Conservation (phyloP, 2,113 vertebrate species). For the Megaleporinus macrocephalus region DNA sequence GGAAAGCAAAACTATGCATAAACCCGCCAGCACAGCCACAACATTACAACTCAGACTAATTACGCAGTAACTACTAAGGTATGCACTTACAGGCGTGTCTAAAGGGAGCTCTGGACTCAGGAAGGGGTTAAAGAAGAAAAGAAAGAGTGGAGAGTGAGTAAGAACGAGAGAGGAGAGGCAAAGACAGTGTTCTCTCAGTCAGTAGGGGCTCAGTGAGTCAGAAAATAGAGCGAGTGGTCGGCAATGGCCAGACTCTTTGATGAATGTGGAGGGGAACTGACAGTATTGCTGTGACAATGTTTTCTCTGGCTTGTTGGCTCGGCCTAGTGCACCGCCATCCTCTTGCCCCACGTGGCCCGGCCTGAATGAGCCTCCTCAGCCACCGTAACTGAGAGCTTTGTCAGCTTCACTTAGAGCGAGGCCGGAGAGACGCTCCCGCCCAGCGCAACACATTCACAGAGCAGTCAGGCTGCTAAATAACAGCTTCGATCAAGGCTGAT, state of each 20-base stretch:
- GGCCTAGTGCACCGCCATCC: constrained; percentile 22
- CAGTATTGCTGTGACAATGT: constrained; percentile 59
- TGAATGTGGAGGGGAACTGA: constrained; percentile 67
- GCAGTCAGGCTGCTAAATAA: constrained; percentile 52
- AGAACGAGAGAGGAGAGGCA: constrained; percentile 29
- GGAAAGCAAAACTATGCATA: background rate
- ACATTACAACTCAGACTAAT: too few species aligned
- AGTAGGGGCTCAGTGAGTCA: constrained; percentile 62
- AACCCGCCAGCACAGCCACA: too few species aligned
- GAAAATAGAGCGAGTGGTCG: constrained; percentile 59
- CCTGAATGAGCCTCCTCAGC: constrained; percentile 40
- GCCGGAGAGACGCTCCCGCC: constrained; percentile 26
- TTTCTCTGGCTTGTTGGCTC: constrained; percentile 41
- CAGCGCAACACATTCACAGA: background rate
- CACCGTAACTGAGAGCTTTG: constrained; percentile 51
- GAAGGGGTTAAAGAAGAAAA: constrained; percentile 41
- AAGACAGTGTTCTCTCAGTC: constrained; percentile 35
- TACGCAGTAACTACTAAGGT: too few species aligned
- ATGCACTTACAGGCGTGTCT: too few species aligned
- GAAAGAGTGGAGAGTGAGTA: constrained; percentile 29
- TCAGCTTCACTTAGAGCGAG: constrained; percentile 57
- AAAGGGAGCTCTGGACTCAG: too few species aligned
- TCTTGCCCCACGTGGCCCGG: constrained; percentile 1
- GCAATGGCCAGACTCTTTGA: constrained; percentile 68
- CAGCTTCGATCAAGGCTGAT: constrained; percentile 27